Evolutionary conservation across 1,140 invertebrate species (phyloP).

Genomic region (Brachionus manjavacas): DNA sequence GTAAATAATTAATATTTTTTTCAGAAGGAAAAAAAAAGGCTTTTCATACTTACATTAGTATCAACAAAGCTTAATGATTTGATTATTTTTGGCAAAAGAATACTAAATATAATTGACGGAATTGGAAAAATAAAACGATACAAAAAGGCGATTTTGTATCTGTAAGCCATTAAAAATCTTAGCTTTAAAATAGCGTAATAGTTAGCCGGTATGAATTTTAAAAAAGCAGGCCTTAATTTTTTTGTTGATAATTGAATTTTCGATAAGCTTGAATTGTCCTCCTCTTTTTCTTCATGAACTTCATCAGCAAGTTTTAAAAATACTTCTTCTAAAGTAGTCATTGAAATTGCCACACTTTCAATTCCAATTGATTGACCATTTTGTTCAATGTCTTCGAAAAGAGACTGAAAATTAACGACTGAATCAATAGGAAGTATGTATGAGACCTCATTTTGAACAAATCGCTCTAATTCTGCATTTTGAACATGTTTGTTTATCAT

Average conservation of each 20-base stretch:
- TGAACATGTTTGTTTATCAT: not conserved
- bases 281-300: not conserved
- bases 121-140: slow-evolving; percentile 23
- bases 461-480: not conserved
- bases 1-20: too few relatives aligned
- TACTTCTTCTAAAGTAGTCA: slow-evolving; percentile 79
- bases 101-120: not conserved
- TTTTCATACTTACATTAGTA: slow-evolving; percentile 11
- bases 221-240: not conserved
- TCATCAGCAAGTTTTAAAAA: slow-evolving; percentile 64
- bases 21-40: too few relatives aligned
- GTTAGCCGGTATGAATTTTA: not conserved
- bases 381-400: slow-evolving; percentile 66
- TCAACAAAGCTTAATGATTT: not conserved
- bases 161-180: not conserved
- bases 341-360: slow-evolving; percentile 69
- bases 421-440: slow-evolving; percentile 5
- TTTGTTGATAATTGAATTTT: not conserved
- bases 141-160: slow-evolving; percentile 1
- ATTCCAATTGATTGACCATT: slow-evolving; percentile 64
- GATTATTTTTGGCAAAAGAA: slow-evolving; percentile 24
- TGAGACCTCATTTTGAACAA: not conserved
- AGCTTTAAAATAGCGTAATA: not conserved
- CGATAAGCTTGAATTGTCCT: not conserved
- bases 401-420: slow-evolving; percentile 41